Percentiles rank a stretch among this genome's conserved stretches.
phyloP scores from a whole-genome alignment of 2,113 vertebrate species.

The Gambusia holbrooki region DNA sequence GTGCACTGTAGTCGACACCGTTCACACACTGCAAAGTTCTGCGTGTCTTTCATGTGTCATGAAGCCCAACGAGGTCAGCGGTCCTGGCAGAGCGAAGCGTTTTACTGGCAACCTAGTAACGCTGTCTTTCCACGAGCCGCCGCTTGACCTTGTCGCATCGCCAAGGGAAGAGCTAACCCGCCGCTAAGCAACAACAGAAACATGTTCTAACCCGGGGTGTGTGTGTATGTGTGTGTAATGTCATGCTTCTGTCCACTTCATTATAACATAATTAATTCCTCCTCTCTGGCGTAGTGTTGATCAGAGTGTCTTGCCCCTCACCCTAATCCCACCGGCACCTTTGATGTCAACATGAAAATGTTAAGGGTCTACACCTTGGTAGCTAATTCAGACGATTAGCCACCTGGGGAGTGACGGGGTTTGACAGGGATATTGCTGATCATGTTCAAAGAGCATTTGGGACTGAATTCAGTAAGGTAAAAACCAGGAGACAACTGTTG shows the following conservation, averaged over 20 bases:
- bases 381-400: constrained; percentile 48
- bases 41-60: constrained; percentile 71
- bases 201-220: constrained; percentile 1
- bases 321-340: background rate
- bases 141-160: constrained; percentile 67
- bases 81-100: constrained; percentile 50
- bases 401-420: constrained; percentile 19
- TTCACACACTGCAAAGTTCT: constrained; percentile 57
- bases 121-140: constrained; percentile 41
- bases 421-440: constrained; percentile 39
- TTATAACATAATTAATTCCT: constrained; percentile 51
- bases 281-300: constrained; percentile 8
- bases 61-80: constrained; percentile 72
- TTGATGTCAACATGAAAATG: constrained; percentile 26
- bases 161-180: constrained; percentile 41
- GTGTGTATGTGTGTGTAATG: constrained; percentile 54
- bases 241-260: constrained; percentile 39
- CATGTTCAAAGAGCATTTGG: constrained; percentile 9
- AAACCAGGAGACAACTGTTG: background rate
- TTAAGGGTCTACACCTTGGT: constrained; percentile 19
- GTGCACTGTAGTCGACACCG: constrained; percentile 25
- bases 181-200: constrained; percentile 29
- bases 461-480: background rate
- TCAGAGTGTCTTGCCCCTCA: background rate
- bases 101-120: constrained; percentile 57